Evolutionary conservation across 1,140 invertebrate genomes (phyloP), one percentile per base, ranked within the genome.

Genomic region (Amyelois transitella): DNA sequence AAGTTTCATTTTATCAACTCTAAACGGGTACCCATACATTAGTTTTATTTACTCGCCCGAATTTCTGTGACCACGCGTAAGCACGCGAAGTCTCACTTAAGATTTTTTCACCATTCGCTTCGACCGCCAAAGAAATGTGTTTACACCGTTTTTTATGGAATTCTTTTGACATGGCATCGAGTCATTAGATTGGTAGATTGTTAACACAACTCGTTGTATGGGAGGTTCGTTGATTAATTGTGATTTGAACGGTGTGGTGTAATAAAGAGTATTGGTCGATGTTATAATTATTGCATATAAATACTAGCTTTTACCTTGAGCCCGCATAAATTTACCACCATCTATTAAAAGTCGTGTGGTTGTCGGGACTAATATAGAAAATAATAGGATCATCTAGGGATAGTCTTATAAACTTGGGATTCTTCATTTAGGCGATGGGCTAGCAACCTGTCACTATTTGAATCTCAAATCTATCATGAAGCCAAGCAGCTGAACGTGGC

Each of bases 161-260:
- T 82, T 78, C 69, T 73, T 81, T 81, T 76, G 72, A 85, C 81
- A 85, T 85, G 81, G 76, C 74, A 85, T 85, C 70, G 73, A 50
- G 68, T 69, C 81, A 82, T 85, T 85, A 85, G 71, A 77, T 74
- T 65, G 55, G 62, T 58, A 78, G 78, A 81, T 77, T 84, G 77
- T 76, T 73, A 66, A 14, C 32, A 14, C 32, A 14, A 3, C 4
- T 24, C 66, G 57, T 43, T 60, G 32, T 38, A 38, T 38, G 32
- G n/a, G 32, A 38, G 12, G 32, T 12, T 2, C n/a, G 12, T 38
- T 38, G n/a, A 38, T 38, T 38, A 14, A 38, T 38, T 1, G 12
- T 38, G 1, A 12, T 28, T 28, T 28, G 25, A 28, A 28, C 25
- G 25, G 12, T 4, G 25, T 2, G n/a, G n/a, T n/a, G n/a, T n/a